A percentile compares a stretch with the other conserved stretches of the same genome.
These are phyloP conservation scores for Aricia agestis DNA, from an alignment of 1,140 invertebrate genomes.

Conservation along the genomic window DNA sequence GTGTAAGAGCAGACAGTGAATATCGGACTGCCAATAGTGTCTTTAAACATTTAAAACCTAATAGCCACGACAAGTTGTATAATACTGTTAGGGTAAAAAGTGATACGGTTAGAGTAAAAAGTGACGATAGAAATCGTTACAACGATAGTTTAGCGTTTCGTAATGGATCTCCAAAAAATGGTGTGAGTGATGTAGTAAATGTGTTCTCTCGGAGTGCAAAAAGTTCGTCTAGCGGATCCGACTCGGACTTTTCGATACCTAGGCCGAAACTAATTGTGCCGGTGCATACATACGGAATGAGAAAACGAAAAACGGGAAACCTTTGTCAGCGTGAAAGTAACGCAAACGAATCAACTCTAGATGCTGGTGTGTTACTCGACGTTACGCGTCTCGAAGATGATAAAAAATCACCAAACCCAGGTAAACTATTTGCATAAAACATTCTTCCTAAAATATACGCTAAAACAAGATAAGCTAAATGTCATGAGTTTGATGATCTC, in stretches of 20 bases:
- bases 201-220: conserved; percentile 64
- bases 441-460: not conserved
- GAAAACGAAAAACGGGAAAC: conserved; percentile 87
- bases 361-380: conserved; percentile 60
- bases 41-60: conserved; percentile 62
- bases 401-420: conserved; percentile 49
- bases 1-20: conserved; percentile 62
- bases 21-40: conserved; percentile 67
- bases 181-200: conserved; percentile 65
- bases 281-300: conserved; percentile 88
- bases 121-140: conserved; percentile 68
- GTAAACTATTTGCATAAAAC: conserved; percentile 40
- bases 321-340: conserved; percentile 72
- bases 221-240: conserved; percentile 71
- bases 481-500: not conserved
- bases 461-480: not conserved
- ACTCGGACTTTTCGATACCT: conserved; percentile 86
- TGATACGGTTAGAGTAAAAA: conserved; percentile 74
- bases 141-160: conserved; percentile 58
- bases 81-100: conserved; percentile 74
- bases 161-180: conserved; percentile 40
- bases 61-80: conserved; percentile 66
- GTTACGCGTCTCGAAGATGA: conserved; percentile 56
- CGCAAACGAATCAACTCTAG: conserved; percentile 61
- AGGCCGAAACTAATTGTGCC: conserved; percentile 90